Base-by-base conservation (phyloP, 2,113 vertebrate genomes). In the Ornithorhynchus anatinus region DNA sequence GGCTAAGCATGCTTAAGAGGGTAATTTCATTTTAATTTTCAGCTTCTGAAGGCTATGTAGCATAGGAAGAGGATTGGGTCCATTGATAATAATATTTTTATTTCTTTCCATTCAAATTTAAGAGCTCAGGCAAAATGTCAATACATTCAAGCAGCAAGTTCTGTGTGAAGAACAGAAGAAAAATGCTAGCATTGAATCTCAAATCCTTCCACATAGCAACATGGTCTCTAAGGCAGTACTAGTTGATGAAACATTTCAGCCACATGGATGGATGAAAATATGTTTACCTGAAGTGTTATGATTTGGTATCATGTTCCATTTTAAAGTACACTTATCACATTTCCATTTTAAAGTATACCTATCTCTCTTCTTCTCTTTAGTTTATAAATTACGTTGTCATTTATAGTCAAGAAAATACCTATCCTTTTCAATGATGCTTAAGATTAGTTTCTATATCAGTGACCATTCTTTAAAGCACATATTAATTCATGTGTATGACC, bases 381-480 rank as follows among this genome's bases (percentile, higher is more conserved):
- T 51, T 61, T 36, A 74, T 14, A 77, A 81, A 75, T 63, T 32
- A 56, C 8, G 44, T 63, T 29, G 35, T 14, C 1, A 33, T 11
- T 50, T 38, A 48, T 66, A 52, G 33, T 40, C 12, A 59, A 31
- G n/a, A 65, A 76, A 29, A 58, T 47, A 61, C 4, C 23, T 39
- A 53, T n/a, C 56, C 42, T 51, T 67, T 56, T 17, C 47, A 7
- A 2, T 20, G 29, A 10, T 53, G 47, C 52, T 17, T 29, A 5
- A 65, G 54, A 62, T 29, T 54, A 17, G 19, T n/a, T 38, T 27
- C 60, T 59, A 5, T 53, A 44, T 5, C 15, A 19, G 15, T 50
- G 53, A 39, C 48, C 25, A 67, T 58, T 75, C 51, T 43, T 72
- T 44, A 50, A 53, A 78, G 57, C 59, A 66, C 58, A 65, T 8